Conservation (phyloP, 2,113 vertebrate genomes). For the Channa argus region DNA sequence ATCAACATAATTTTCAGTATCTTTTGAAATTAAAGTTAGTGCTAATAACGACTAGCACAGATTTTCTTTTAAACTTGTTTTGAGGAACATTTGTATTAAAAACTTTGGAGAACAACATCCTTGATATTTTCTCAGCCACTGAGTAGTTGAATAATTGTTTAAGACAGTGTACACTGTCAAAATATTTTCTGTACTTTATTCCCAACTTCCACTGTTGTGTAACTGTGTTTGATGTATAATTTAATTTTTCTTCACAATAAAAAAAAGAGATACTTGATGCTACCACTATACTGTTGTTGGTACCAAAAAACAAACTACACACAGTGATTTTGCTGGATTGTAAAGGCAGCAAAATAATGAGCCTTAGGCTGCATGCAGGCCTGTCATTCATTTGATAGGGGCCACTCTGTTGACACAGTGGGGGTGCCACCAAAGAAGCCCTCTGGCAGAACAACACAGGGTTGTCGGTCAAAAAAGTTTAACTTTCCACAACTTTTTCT, state of each 20-base stretch:
- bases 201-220: too few species aligned
- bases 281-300: neutral
- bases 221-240: too few species aligned
- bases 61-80: neutral
- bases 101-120: too few species aligned
- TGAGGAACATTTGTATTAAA: too few species aligned
- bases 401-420: slow-evolving; percentile 2
- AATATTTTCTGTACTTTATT: too few species aligned
- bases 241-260: too few species aligned
- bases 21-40: neutral
- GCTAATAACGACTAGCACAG: neutral
- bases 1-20: neutral
- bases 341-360: neutral
- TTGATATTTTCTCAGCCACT: too few species aligned
- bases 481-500: neutral
- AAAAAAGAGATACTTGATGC: neutral
- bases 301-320: neutral
- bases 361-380: neutral
- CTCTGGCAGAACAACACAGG: neutral
- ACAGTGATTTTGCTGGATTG: neutral
- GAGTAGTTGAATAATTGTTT: too few species aligned
- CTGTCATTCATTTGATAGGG: slow-evolving; percentile 2
- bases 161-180: too few species aligned
- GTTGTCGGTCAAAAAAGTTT: neutral
- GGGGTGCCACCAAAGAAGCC: neutral